These are phyloP conservation scores for Heteronetta atricapilla DNA, from an alignment of 2,113 vertebrate species.

Conservation along the genomic window DNA sequence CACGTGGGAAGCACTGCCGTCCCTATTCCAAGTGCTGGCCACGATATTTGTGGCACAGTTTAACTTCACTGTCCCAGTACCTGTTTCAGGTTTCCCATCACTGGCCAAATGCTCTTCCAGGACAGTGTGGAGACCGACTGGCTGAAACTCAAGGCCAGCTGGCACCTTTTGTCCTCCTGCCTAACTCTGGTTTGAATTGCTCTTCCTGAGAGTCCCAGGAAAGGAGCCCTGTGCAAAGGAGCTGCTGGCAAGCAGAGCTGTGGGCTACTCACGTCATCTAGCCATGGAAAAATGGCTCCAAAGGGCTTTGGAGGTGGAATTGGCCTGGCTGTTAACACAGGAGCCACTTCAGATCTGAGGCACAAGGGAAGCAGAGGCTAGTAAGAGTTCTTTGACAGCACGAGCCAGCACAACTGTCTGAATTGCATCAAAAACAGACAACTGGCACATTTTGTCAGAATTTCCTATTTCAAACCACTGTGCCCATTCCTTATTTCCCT, in stretches of 20 bases:
- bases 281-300: background rate
- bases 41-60: background rate
- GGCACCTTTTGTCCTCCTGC: background rate
- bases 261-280: background rate
- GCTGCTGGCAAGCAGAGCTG: background rate
- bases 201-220: background rate
- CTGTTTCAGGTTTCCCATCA: background rate
- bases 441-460: fast-evolving
- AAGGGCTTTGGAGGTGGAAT: background rate
- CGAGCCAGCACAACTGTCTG: background rate
- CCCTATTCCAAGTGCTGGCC: background rate
- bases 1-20: background rate
- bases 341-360: background rate
- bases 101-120: background rate
- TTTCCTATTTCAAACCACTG: background rate
- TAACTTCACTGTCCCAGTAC: background rate
- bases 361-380: fast-evolving
- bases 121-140: background rate
- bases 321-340: background rate
- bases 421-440: background rate
- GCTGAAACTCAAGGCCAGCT: background rate
- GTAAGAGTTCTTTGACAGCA: background rate
- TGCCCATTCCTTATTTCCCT: background rate
- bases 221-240: background rate
- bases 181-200: background rate